These are phyloP conservation scores for Ethmia dodecea DNA, from an alignment of 2,888 invertebrate genomes.

Conservation along the genomic window DNA sequence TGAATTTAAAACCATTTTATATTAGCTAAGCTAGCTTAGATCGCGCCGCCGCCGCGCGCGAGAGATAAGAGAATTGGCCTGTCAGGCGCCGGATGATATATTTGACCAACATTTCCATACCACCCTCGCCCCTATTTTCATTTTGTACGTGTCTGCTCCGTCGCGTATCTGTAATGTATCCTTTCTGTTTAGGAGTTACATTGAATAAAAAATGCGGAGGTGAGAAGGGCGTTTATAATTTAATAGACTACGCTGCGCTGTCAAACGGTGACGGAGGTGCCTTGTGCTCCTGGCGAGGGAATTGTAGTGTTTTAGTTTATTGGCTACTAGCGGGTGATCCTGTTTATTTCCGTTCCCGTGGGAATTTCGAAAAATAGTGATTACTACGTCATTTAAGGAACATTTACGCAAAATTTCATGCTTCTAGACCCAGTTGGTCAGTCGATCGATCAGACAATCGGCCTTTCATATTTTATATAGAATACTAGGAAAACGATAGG, in stretches of 20 bases:
- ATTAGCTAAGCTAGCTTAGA: constrained; percentile 78
- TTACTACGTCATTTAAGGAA: too few species aligned
- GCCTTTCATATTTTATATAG: too few species aligned
- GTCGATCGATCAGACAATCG: too few species aligned
- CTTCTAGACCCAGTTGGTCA: too few species aligned
- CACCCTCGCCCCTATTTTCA: constrained; percentile 70
- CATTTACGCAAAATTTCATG: too few species aligned
- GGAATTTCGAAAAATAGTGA: too few species aligned
- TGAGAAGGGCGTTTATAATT: constrained; percentile 58
- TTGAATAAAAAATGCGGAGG: constrained; percentile 64
- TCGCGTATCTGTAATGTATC: constrained; percentile 72
- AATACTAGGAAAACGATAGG: too few species aligned
- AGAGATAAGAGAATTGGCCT: constrained; percentile 93
- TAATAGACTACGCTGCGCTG: constrained; percentile 57
- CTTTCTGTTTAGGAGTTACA: constrained; percentile 66
- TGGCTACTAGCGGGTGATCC: too few species aligned
- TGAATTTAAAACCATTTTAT: constrained; percentile 79
- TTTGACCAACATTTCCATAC: constrained; percentile 93
- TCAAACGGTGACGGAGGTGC: constrained; percentile 42
- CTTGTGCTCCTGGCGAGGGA: neutral
- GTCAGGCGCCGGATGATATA: constrained; percentile 93
- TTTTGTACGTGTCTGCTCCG: constrained; percentile 75
- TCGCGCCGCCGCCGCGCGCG: constrained; percentile 77
- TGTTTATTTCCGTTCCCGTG: too few species aligned
- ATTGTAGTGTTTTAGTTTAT: neutral